Evolutionary conservation across 2,888 invertebrate genomes (phyloP).

Genomic region (Clistopyga incitator): DNA sequence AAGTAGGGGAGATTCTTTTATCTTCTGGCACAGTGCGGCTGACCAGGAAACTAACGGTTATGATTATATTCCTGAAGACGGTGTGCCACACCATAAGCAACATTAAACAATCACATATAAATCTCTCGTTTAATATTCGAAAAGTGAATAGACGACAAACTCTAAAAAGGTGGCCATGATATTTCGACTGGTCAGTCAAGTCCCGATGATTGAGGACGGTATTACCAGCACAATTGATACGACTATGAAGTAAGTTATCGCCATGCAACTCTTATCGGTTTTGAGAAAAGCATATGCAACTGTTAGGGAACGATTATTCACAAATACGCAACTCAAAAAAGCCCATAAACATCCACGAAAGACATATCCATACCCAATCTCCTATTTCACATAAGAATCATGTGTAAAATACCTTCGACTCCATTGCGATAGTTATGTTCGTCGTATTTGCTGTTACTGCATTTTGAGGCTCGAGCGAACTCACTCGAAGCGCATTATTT

Average conservation of each 20-base stretch:
- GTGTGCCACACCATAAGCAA: background rate
- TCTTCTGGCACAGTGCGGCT: background rate
- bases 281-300: background rate
- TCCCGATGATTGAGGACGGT: no score
- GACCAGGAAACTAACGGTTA: conserved; percentile 25
- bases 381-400: conserved; percentile 4
- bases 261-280: background rate
- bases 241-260: no score
- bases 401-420: conserved; percentile 31
- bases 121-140: conserved; percentile 23
- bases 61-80: conserved; percentile 7
- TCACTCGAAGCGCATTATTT: conserved; percentile 44
- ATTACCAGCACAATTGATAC: no score
- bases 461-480: conserved; percentile 9
- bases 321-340: background rate
- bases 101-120: conserved; percentile 1
- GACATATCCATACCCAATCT: conserved; percentile 20
- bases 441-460: conserved; percentile 28
- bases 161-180: background rate
- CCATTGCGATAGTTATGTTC: background rate
- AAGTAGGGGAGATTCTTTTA: background rate
- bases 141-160: conserved; percentile 30
- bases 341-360: background rate
- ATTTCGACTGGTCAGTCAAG: background rate
- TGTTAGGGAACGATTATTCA: background rate